Percentiles rank a stretch among this genome's conserved stretches.
phyloP scores from a whole-genome alignment of 2,888 invertebrate species.

The Charanyca ferruginea region DNA sequence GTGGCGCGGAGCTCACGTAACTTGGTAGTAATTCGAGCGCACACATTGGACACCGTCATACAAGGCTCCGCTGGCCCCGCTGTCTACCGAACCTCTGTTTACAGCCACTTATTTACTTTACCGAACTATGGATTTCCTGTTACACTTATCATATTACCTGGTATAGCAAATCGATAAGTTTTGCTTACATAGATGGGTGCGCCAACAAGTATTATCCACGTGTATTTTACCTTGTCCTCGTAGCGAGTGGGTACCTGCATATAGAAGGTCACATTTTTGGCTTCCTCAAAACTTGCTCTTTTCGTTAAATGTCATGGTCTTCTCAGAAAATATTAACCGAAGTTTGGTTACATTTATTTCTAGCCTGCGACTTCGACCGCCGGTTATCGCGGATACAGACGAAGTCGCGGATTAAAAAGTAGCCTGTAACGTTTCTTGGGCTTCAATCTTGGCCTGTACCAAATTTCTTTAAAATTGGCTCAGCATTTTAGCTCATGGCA shows the following conservation, averaged over 20 bases:
- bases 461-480: no score
- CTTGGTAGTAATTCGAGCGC: constrained; percentile 11
- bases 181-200: constrained; percentile 50
- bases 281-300: constrained; percentile 57
- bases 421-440: no score
- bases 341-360: background rate
- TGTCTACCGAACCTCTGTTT: constrained; percentile 61
- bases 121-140: constrained; percentile 64
- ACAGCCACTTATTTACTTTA: constrained; percentile 49
- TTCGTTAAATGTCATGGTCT: constrained; percentile 59
- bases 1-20: constrained; percentile 22
- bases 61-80: constrained; percentile 62
- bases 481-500: no score
- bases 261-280: constrained; percentile 48
- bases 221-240: constrained; percentile 55
- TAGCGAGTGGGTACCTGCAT: constrained; percentile 16
- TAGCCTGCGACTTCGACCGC: no score
- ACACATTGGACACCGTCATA: constrained; percentile 34
- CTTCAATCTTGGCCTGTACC: no score
- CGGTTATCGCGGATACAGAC: no score
- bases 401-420: no score
- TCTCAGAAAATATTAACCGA: constrained; percentile 12
- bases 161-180: constrained; percentile 59
- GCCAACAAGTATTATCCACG: constrained; percentile 48
- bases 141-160: constrained; percentile 63